Conservation (phyloP, 2,113 vertebrate species). For the Cyanocitta stelleri region DNA sequence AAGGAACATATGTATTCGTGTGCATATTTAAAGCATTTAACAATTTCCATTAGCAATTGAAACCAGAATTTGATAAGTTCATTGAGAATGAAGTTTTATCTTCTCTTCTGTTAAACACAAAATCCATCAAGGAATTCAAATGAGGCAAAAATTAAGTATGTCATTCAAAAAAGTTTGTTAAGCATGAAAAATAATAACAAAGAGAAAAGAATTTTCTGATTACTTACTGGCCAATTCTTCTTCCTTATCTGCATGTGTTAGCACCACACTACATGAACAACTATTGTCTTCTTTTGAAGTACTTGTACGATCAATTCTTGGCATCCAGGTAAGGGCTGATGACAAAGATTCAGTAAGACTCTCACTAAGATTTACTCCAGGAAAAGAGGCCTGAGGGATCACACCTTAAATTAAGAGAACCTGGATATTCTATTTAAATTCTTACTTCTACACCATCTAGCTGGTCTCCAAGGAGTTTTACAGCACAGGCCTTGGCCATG, state of each 20-base stretch:
- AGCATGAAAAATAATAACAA: not conserved
- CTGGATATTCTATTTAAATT: not conserved
- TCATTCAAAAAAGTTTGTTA: not conserved
- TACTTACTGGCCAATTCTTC: not conserved
- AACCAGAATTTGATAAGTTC: not conserved
- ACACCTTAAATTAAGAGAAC: not conserved
- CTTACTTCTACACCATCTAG: not conserved
- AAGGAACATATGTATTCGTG: not conserved
- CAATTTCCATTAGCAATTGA: not conserved
- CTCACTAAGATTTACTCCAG: not conserved
- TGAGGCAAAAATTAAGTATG: not conserved
- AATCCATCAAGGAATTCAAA: not conserved
- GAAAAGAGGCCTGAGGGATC: not conserved
- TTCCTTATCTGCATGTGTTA: not conserved
- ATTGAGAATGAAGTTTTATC: not conserved
- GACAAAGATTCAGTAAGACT: not conserved
- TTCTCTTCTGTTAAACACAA: not conserved
- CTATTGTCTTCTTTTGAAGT: not conserved
- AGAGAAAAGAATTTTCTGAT: not conserved
- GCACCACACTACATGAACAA: not conserved
- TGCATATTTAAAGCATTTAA: not conserved
- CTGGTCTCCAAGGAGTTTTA: not conserved
- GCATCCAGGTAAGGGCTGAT: not conserved
- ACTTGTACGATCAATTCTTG: not conserved
- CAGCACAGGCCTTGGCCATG: not conserved